A percentile compares a stretch with the other conserved stretches of the same genome.
Evolutionary conservation across 2,113 vertebrate species (phyloP).

Genomic region (Oncorhynchus tshawytscha): DNA sequence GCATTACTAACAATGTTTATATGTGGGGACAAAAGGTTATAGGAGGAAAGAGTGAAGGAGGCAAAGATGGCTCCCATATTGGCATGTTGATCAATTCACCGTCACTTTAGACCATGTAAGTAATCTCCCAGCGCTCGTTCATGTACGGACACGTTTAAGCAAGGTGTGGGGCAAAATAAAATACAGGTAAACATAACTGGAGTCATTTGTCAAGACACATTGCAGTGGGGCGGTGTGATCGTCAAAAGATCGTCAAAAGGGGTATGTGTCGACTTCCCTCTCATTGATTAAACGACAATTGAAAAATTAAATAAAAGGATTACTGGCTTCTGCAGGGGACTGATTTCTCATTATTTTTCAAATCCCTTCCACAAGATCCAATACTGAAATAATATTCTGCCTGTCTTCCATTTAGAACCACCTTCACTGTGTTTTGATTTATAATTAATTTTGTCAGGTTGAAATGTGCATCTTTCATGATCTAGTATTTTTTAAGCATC

Average conservation of each 20-base stretch:
- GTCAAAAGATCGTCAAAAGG: not conserved
- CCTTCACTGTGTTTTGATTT: conserved; percentile 4
- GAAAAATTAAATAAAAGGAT: conserved; percentile 21
- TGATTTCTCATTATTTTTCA: conserved; percentile 29
- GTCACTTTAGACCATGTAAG: not conserved
- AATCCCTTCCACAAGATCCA: conserved; percentile 19
- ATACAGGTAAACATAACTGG: not conserved
- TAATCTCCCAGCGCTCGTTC: conserved; percentile 2
- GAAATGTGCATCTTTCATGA: not conserved
- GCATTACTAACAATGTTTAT: conserved; percentile 34
- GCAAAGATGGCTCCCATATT: not conserved
- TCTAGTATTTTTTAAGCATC: conserved; percentile 2
- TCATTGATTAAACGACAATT: conserved; percentile 32
- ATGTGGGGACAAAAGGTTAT: not conserved
- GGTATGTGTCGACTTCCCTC: conserved; percentile 12
- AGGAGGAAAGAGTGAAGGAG: not conserved
- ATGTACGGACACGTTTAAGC: not conserved
- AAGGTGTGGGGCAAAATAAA: not conserved
- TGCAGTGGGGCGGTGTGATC: not conserved
- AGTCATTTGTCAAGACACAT: conserved; percentile 6
- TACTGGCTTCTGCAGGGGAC: conserved; percentile 19
- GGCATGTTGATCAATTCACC: not conserved
- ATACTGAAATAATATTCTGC: conserved; percentile 9
- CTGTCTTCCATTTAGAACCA: too few species aligned
- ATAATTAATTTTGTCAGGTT: conserved; percentile 10